Percentiles rank a stretch among this genome's conserved stretches.
These are phyloP conservation scores for Stenchaetothrips biformis DNA, from an alignment of 2,888 invertebrate species.

Conservation along the genomic window DNA sequence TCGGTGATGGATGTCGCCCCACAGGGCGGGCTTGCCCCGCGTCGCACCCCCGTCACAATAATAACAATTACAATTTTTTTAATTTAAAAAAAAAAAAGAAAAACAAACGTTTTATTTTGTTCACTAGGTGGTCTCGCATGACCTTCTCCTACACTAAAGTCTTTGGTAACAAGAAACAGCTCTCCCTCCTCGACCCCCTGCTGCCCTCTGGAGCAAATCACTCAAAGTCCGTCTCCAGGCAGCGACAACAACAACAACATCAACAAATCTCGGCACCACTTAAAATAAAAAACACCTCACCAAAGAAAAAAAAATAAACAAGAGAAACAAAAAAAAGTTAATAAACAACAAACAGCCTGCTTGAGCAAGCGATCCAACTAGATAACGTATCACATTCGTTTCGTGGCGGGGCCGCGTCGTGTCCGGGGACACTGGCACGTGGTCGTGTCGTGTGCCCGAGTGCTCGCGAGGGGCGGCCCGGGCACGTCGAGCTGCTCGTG, in stretches of 20 bases:
- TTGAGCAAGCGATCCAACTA: constrained; percentile 16
- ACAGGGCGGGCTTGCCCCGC: background rate
- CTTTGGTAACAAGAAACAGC: constrained; percentile 36
- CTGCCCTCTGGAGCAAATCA: background rate
- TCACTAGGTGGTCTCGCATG: background rate
- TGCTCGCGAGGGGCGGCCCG: too few relatives aligned
- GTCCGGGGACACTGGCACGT: too few relatives aligned
- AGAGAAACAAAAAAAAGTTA: background rate
- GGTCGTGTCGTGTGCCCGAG: too few relatives aligned
- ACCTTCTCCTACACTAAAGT: constrained; percentile 29
- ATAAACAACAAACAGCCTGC: constrained; percentile 21
- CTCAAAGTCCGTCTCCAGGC: background rate
- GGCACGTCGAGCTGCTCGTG: too few relatives aligned
- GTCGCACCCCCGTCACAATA: too few relatives aligned
- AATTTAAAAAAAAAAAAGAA: background rate
- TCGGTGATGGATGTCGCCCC: background rate
- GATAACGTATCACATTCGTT: constrained; percentile 25
- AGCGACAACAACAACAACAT: constrained; percentile 1
- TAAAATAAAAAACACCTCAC: constrained; percentile 24
- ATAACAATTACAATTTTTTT: too few relatives aligned
- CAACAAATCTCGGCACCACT: constrained; percentile 4
- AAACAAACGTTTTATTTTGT: background rate
- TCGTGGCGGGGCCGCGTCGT: background rate
- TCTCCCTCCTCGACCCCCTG: constrained; percentile 3
- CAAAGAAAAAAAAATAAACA: background rate